These are phyloP conservation scores for Odontocerum albicorne DNA, from an alignment of 2,888 invertebrate species.

Conservation along the genomic window DNA sequence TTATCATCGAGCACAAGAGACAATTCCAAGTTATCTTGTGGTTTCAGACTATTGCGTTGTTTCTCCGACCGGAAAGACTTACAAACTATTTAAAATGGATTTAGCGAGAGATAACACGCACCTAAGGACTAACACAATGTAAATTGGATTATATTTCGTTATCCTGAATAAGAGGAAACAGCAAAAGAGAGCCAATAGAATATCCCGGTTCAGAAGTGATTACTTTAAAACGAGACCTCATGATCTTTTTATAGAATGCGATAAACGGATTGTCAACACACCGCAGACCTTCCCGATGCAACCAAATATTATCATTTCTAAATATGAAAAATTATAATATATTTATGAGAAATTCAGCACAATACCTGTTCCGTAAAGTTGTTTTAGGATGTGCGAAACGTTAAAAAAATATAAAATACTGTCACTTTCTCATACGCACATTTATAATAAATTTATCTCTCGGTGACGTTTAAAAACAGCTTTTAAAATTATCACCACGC, in stretches of 20 bases:
- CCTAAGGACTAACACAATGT: conserved; percentile 21
- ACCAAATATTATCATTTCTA: conserved; percentile 5
- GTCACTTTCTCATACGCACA: conserved; percentile 5
- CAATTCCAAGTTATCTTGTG: conserved; percentile 20
- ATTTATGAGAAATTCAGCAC: no score
- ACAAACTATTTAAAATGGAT: conserved; percentile 2
- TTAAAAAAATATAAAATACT: not conserved
- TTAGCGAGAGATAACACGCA: conserved; percentile 16
- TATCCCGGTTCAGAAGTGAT: no score
- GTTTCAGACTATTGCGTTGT: not conserved
- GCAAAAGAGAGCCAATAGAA: no score
- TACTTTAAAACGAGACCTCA: no score
- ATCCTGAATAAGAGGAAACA: conserved; percentile 15
- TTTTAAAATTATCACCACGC: conserved; percentile 18
- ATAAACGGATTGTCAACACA: no score
- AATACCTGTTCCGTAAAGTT: conserved; percentile 9
- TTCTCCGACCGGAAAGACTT: conserved; percentile 1
- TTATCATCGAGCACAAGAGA: conserved; percentile 14
- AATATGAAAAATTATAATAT: no score
- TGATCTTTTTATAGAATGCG: no score
- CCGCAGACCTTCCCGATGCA: no score
- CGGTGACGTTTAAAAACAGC: conserved; percentile 27
- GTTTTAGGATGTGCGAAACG: not conserved
- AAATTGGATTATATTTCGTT: conserved; percentile 5
- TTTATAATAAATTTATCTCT: conserved; percentile 13